Base-by-base conservation (phyloP, 2,113 vertebrate species). In the Thymallus thymallus region DNA sequence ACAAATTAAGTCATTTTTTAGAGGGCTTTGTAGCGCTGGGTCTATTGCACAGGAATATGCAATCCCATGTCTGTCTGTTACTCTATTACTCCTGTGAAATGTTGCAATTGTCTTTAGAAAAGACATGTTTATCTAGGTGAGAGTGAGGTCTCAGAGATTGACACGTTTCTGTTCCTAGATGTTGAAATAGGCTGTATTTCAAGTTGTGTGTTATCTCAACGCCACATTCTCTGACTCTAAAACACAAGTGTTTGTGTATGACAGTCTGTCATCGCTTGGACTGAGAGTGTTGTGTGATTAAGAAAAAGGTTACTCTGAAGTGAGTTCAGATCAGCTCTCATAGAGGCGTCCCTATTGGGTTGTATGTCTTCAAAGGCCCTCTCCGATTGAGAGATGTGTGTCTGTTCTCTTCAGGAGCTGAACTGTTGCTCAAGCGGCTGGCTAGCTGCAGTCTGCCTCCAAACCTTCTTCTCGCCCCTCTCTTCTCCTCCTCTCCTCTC, bases 401-500 rank as follows among this genome's bases (percentile, higher is more conserved):
- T 60, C 56, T 60, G 56, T 60, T 60, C 56, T 60, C n/a, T 22
- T n/a, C 56, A 60, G 48, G 48, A 51, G 56, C 2, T 22, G 20
- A 60, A n/a, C 56, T 60, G 56, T 60, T 20, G 56, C n/a, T n/a
- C 56, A n/a, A 16, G 63, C 45, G 32, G 67, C 64, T 72, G 22
- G n/a, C 35, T 41, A 26, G 51, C 51, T 55, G 56, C 5, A 22
- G 56, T n/a, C 56, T 60, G n/a, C 65, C 35, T 30, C 66, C 70
- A 16, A 48, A 14, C 12, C 48, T 13, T n/a, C 29, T 63, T 45
- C 9, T 26, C n/a, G n/a, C 41, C 69, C 56, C 58, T 18, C 18
- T 24, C 60, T 1, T 29, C 45, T 69, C 74, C 72, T 48, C 55
- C 24, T 65, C 41, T 71, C 24, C 12, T 66, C 30, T 74, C 61